A percentile compares a stretch with the other conserved stretches of the same genome.
These are phyloP conservation scores for Amphipyra berbera DNA, from an alignment of 2,888 invertebrate species.

Conservation along the genomic window DNA sequence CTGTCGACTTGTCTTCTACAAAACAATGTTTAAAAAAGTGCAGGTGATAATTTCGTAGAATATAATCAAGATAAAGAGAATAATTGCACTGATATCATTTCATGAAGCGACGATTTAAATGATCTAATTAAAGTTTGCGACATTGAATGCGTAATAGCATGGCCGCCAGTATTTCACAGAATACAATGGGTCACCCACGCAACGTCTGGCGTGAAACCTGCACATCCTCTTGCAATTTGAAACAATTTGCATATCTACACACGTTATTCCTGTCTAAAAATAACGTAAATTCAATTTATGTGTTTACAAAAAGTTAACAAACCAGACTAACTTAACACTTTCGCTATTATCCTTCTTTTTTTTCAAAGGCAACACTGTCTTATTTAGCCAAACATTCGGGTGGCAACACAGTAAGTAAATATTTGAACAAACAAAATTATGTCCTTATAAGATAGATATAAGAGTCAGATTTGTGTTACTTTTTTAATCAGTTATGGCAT, in stretches of 20 bases:
- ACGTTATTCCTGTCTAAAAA: slow-evolving; percentile 68
- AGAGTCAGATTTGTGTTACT: slow-evolving; percentile 62
- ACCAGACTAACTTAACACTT: slow-evolving; percentile 84
- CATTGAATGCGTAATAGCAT: slow-evolving; percentile 76
- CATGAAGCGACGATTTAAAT: slow-evolving; percentile 63
- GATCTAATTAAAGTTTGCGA: slow-evolving; percentile 75
- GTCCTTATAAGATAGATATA: slow-evolving; percentile 59
- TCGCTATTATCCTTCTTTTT: slow-evolving; percentile 82
- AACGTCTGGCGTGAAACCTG: slow-evolving; percentile 78
- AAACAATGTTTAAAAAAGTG: neutral
- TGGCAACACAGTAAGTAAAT: slow-evolving; percentile 50
- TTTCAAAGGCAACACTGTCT: slow-evolving; percentile 80
- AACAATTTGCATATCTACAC: slow-evolving; percentile 82
- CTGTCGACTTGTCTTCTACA: neutral
- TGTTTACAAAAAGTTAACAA: slow-evolving; percentile 76
- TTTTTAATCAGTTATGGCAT: slow-evolving; percentile 48
- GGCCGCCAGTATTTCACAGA: slow-evolving; percentile 75
- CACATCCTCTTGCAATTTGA: slow-evolving; percentile 80
- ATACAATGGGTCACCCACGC: slow-evolving; percentile 87
- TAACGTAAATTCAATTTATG: slow-evolving; percentile 73
- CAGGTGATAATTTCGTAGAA: neutral
- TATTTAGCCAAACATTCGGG: slow-evolving; percentile 73
- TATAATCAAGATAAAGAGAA: slow-evolving; percentile 20
- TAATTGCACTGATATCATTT: slow-evolving; percentile 53
- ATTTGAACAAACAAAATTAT: slow-evolving; percentile 42